A percentile compares a stretch with the other conserved stretches of the same genome.
Conservation (phyloP, 1,140 invertebrate genomes). For the Drosophila lowei region DNA sequence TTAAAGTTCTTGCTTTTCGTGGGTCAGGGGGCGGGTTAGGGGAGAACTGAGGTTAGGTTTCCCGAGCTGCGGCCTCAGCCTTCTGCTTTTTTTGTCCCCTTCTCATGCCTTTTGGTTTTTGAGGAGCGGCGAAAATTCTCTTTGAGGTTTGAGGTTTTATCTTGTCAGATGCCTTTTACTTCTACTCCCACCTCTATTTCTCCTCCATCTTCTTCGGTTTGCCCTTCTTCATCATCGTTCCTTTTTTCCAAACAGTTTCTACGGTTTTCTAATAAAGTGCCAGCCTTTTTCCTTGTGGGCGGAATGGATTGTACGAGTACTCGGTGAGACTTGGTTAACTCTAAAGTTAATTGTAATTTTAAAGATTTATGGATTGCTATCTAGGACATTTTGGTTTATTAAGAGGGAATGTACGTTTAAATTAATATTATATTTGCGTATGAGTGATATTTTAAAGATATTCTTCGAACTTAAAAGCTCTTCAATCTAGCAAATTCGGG, state of each 20-base stretch:
- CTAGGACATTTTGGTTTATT: not conserved
- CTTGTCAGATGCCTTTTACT: constrained; percentile 30
- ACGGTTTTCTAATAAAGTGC: constrained; percentile 70
- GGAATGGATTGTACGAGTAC: constrained; percentile 11
- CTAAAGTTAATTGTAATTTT: constrained; percentile 67
- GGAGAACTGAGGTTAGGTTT: constrained; percentile 21
- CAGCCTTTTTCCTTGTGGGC: constrained; percentile 37
- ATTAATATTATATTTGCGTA: not conserved
- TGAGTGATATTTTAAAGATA: no score
- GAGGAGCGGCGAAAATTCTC: constrained; percentile 43
- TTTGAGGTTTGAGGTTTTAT: constrained; percentile 70
- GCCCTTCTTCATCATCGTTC: constrained; percentile 17
- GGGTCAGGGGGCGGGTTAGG: not conserved
- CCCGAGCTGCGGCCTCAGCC: constrained; percentile 34
- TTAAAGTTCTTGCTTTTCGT: constrained; percentile 53
- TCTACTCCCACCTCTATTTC: constrained; percentile 3
- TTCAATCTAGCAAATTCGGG: not conserved
- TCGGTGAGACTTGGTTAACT: constrained; percentile 39
- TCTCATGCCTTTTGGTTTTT: constrained; percentile 13
- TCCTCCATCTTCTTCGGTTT: constrained; percentile 2
- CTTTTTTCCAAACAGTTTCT: constrained; percentile 37
- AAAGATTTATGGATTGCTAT: constrained; percentile 14
- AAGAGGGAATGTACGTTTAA: not conserved
- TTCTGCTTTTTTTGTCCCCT: constrained; percentile 12
- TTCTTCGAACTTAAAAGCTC: not conserved